A percentile compares a stretch with the other conserved stretches of the same genome.
Evolutionary conservation across 2,797 vertebrate species (phyloP).

Genomic region (Gadopsis bispinosus): DNA sequence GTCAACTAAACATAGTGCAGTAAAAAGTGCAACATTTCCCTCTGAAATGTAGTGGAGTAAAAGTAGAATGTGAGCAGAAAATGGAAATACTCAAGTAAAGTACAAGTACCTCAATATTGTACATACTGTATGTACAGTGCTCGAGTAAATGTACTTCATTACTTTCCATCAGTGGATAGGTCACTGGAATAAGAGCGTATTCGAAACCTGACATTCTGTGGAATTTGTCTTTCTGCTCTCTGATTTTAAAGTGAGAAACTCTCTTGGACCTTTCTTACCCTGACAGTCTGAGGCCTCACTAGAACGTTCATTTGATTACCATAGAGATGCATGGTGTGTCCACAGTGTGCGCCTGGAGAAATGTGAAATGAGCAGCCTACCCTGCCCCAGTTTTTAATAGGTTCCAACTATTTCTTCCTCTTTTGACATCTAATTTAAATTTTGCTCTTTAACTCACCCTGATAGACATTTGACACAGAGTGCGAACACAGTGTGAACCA

Average conservation of each 20-base stretch:
- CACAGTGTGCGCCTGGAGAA: constrained; percentile 51
- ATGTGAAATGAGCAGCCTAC: constrained; percentile 52
- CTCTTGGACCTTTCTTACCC: constrained; percentile 30
- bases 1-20: too few relatives aligned
- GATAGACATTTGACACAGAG: constrained; percentile 49
- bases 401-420: constrained; percentile 58
- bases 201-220: constrained; percentile 44
- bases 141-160: background rate
- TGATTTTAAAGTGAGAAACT: constrained; percentile 50
- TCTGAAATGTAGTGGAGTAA: background rate
- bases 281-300: constrained; percentile 40
- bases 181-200: constrained; percentile 33
- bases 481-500: constrained; percentile 59
- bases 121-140: background rate
- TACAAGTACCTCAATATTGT: background rate
- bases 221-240: constrained; percentile 37
- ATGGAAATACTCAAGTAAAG: background rate
- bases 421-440: constrained; percentile 77
- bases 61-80: background rate
- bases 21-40: background rate
- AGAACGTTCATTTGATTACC: constrained; percentile 40
- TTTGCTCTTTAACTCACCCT: constrained; percentile 65
- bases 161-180: background rate
- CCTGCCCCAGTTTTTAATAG: constrained; percentile 61
- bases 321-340: constrained; percentile 38